Base-by-base conservation (phyloP, 2,797 vertebrate species). In the Coregonus sp. region DNA sequence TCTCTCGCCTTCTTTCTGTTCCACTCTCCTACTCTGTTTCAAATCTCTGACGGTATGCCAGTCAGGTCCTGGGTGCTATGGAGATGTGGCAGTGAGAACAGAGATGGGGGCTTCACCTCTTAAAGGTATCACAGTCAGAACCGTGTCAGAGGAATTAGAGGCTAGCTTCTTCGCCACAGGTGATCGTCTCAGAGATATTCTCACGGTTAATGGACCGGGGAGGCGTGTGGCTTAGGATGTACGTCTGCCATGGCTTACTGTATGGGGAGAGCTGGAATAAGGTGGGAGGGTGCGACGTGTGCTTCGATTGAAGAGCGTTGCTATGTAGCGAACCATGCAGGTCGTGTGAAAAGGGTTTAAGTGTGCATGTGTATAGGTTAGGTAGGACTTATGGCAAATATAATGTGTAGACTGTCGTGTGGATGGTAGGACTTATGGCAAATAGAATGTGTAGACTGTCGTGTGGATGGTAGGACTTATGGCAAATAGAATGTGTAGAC, bases 71-170 rank as follows among this genome's bases (percentile, higher is more conserved):
- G 12, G 81, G 75, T 1, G 82, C 81, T 50, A 33, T 40, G 81
- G 87, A 83, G 84, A 86, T 84, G 78, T 84, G 81, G 82, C 84
- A 86, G 84, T 40, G 20, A 29, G 73, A 70, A 56, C 66, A 80
- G 84, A 85, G 86, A 86, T 16, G 54, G 86, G 72, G 81, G 82
- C 80, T 84, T 86, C 71, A 73, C 73, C 87, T 86, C 82, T 82
- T 79, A 77, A 80, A 84, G 85, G 78, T 72, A 89, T 90, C 88
- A 80, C 87, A 84, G 83, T 75, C 61, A 73, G 74, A 78, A 29
- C 0, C 86, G 86, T 80, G 82, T 87, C 78, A 80, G 84, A 91
- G 86, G 90, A 87, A 89, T 91, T 85, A 90, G 76, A 83, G 81
- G 68, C 70, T 56, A 86, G 81, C 79, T 85, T 70, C 18, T 78